Evolutionary conservation across 2,113 vertebrate species (phyloP).

Genomic region (Hylia prasina): DNA sequence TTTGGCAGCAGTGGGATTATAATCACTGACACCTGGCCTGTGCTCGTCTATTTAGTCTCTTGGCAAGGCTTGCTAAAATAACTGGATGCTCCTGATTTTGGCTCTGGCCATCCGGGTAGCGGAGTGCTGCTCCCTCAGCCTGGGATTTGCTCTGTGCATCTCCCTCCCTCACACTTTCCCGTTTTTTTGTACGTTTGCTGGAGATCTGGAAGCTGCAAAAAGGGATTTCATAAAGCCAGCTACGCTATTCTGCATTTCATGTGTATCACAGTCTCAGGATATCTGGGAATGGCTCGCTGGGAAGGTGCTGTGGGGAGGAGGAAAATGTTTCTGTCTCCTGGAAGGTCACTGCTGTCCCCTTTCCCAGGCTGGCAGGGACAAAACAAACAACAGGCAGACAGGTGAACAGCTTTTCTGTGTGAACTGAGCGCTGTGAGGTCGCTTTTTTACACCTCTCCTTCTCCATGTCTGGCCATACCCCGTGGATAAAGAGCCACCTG

Average conservation of each 20-base stretch:
- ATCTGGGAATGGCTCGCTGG: accelerated
- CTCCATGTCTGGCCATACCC: accelerated
- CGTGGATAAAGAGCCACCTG: background rate
- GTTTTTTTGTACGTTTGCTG: background rate
- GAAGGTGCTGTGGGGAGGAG: background rate
- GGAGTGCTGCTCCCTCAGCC: background rate
- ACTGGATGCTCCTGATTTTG: conserved; percentile 28
- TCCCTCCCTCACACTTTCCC: background rate
- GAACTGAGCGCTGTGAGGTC: background rate
- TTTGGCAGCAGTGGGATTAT: conserved; percentile 17
- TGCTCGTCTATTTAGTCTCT: background rate
- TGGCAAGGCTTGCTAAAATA: conserved; percentile 11
- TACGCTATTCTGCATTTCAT: accelerated
- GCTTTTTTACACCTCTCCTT: background rate
- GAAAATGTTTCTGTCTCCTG: background rate
- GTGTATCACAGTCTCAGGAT: accelerated
- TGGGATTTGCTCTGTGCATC: background rate
- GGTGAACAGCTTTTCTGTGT: background rate
- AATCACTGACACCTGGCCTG: conserved; percentile 50
- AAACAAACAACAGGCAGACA: background rate
- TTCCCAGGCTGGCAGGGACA: background rate
- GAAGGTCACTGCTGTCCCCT: background rate
- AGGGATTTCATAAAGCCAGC: background rate
- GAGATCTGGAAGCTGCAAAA: background rate
- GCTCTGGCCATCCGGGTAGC: conserved; percentile 1